Conservation (phyloP, 2,113 vertebrate genomes). For the Thermophis baileyi region DNA sequence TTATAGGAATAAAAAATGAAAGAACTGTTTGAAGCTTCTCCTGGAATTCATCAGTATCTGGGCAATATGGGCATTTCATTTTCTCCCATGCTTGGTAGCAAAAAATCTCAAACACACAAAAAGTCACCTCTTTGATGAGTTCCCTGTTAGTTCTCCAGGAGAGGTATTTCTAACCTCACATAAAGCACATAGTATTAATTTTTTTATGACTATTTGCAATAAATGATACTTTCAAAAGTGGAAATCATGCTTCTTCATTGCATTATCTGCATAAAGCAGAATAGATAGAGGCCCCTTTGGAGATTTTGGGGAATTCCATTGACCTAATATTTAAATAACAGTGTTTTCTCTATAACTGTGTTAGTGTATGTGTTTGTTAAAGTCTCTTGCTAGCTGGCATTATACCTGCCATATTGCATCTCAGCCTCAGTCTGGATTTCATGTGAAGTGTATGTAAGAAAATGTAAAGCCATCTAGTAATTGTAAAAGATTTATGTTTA, state of each 20-base stretch:
- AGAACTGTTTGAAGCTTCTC: not conserved
- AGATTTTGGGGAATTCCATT: not conserved
- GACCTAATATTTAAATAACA: not conserved
- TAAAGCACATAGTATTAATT: not conserved
- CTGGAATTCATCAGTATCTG: not conserved
- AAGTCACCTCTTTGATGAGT: not conserved
- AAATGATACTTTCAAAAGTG: not conserved
- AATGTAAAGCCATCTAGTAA: not conserved
- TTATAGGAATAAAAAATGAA: not conserved
- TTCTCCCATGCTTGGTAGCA: not conserved
- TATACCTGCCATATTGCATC: not conserved
- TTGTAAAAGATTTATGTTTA: not conserved
- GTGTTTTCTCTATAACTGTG: not conserved
- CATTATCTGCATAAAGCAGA: not conserved
- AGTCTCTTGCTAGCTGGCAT: not conserved
- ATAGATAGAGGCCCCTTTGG: not conserved
- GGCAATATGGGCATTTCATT: not conserved
- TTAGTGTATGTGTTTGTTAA: not conserved
- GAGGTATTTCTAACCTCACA: not conserved
- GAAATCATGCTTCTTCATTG: not conserved
- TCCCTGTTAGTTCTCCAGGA: not conserved
- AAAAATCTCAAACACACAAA: not conserved
- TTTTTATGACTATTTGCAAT: not conserved
- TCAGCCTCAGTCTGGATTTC: not conserved
- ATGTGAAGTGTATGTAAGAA: not conserved